Evolutionary conservation across 1,140 invertebrate species (phyloP).

Genomic region (Heliothis virescens): DNA sequence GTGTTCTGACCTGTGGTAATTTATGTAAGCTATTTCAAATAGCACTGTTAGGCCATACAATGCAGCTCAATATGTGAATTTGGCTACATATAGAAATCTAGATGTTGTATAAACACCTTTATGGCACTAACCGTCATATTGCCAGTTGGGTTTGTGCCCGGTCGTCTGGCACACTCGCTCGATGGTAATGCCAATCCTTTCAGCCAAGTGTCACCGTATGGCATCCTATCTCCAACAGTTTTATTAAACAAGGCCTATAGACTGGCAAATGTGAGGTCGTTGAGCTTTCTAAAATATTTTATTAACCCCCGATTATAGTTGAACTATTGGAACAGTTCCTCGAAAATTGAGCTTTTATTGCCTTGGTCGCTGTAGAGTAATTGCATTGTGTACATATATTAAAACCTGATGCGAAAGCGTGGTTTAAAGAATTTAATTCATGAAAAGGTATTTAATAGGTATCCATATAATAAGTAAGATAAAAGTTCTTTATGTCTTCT

Average conservation of each 20-base stretch:
- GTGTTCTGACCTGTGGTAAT: neutral
- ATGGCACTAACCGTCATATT: neutral
- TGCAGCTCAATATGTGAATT: slow-evolving; percentile 12
- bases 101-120: slow-evolving; percentile 30
- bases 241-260: neutral
- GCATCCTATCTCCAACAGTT: neutral
- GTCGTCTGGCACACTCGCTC: slow-evolving; percentile 25
- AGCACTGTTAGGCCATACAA: too few relatives aligned
- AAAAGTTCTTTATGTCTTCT: too few relatives aligned
- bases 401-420: too few relatives aligned
- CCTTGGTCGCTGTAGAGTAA: too few relatives aligned
- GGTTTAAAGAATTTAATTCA: too few relatives aligned
- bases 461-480: too few relatives aligned
- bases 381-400: too few relatives aligned
- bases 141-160: slow-evolving; percentile 37
- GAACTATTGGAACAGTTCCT: too few relatives aligned
- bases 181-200: slow-evolving; percentile 33
- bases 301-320: too few relatives aligned
- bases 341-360: too few relatives aligned
- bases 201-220: slow-evolving; percentile 15
- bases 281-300: neutral
- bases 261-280: neutral
- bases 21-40: too few relatives aligned
- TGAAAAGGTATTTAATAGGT: too few relatives aligned
- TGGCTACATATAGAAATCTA: slow-evolving; percentile 5